Evolutionary conservation across 2,113 vertebrate species (phyloP), one percentile per base, ranked within the genome.

Genomic region (Nibea coibor): DNA sequence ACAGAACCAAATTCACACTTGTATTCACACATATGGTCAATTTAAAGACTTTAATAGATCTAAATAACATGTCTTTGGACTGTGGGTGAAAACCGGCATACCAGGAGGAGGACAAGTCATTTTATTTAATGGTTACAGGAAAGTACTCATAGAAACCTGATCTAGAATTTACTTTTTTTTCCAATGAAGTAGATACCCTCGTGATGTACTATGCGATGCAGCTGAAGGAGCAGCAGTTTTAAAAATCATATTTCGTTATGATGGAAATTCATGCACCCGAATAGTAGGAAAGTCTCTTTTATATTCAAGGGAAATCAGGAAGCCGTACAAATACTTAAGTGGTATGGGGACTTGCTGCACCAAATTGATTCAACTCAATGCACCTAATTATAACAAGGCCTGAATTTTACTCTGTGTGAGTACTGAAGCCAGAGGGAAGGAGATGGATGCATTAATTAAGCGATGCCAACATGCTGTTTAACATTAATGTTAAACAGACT

Each of bases 371-470:
- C 10, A 76, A 45, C 42, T 73, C 53, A 42, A 0, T 53, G 28
- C 19, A 10, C 43, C 59, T 42, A 26, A 47, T 66, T 62, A 35
- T 50, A 75, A 72, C 61, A 62, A 47, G 43, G n/a, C 39, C 7
- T 39, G 19, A 42, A 47, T 67, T 72, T 71, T 58, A 74, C 10
- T 63, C 20, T 61, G 68, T 68, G 56, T 69, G 22, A 64, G 58
- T 53, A 16, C 80, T 45, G 50, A 63, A 73, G 39, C 67, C 54
- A 39, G 48, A 59, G 72, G 57, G 65, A 68, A 74, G 51, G 73
- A 70, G 72, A 84, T 57, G 57, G 77, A 83, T 74, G 47, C 71
- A 56, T 64, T 70, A 15, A 65, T 81, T 75, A 65, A 71, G 51
- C 28, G 15, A 35, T 24, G 58, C 50, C 47, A 78, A 78, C 63